phyloP scores from a whole-genome alignment of 2,888 invertebrate species.

The Ennomos fuscantarius region DNA sequence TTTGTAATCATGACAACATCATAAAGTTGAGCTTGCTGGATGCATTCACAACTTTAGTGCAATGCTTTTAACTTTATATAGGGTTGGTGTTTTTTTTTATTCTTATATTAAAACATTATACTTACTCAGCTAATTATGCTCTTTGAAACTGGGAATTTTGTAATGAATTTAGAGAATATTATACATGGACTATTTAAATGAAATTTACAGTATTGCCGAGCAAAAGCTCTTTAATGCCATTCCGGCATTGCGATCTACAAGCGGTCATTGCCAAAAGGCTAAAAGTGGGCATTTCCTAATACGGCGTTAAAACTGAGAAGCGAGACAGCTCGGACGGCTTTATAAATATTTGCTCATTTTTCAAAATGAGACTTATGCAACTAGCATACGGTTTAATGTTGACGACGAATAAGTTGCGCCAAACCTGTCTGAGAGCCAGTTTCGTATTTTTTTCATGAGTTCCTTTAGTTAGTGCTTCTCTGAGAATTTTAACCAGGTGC shows the following conservation, averaged over 20 bases:
- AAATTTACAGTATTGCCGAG: background rate
- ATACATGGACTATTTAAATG: too few species aligned
- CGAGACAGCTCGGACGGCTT: slow-evolving; percentile 56
- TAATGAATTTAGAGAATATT: too few species aligned
- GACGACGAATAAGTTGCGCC: slow-evolving; percentile 43
- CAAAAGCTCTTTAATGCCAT: slow-evolving; percentile 33
- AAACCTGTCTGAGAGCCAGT: slow-evolving; percentile 72
- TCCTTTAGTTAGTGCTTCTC: slow-evolving; percentile 50
- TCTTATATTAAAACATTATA: too few species aligned
- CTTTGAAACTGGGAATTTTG: too few species aligned
- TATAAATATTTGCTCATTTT: slow-evolving; percentile 52
- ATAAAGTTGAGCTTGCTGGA: slow-evolving; percentile 19
- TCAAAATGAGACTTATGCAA: slow-evolving; percentile 63
- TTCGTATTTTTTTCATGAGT: slow-evolving; percentile 55
- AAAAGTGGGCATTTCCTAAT: slow-evolving; percentile 76
- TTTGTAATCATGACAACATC: slow-evolving; percentile 25
- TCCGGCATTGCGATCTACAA: slow-evolving; percentile 62
- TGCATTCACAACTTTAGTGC: slow-evolving; percentile 9
- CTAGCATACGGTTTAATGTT: slow-evolving; percentile 67
- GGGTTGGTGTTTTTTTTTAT: too few species aligned
- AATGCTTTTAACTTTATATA: slow-evolving; percentile 12
- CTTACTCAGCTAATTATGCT: too few species aligned
- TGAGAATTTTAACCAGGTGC: slow-evolving; percentile 41
- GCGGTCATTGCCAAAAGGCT: slow-evolving; percentile 81
- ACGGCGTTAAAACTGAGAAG: slow-evolving; percentile 73